Evolutionary conservation across 1,140 invertebrate species (phyloP).

Genomic region (Leptoteleia sp.): DNA sequence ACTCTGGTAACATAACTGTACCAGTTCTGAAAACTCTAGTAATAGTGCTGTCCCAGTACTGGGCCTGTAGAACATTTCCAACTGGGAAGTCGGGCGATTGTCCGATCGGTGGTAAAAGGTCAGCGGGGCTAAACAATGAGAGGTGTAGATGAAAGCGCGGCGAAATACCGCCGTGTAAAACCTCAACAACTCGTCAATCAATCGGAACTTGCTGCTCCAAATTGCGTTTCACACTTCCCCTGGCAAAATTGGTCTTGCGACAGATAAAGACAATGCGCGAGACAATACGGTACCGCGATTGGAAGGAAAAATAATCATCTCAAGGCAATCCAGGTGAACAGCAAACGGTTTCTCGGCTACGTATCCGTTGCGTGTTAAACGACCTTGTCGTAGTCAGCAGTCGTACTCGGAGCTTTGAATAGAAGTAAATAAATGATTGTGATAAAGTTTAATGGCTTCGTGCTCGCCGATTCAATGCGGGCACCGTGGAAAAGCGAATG

Average conservation of each 20-base stretch:
- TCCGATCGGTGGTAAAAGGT: no score
- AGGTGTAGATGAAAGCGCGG: no score
- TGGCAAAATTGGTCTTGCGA: constrained; percentile 10
- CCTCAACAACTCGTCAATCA: no score
- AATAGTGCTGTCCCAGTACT: no score
- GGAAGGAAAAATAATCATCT: constrained; percentile 38
- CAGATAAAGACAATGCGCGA: constrained; percentile 3
- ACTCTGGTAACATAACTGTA: no score
- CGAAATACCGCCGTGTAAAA: no score
- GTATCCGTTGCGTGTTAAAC: constrained; percentile 52
- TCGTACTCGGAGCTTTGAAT: constrained; percentile 47
- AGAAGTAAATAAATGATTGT: constrained; percentile 62
- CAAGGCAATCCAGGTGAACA: constrained; percentile 58
- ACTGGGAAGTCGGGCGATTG: no score
- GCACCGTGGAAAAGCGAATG: constrained; percentile 63
- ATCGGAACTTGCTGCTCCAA: background rate
- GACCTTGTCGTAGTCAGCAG: no score
- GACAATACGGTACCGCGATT: constrained; percentile 22
- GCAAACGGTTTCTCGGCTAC: constrained; percentile 46
- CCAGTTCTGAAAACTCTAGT: no score
- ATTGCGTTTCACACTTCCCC: no score
- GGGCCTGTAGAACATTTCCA: no score
- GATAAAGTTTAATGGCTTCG: constrained; percentile 57
- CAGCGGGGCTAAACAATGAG: no score
- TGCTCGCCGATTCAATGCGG: constrained; percentile 32